Evolutionary conservation across 2,113 vertebrate species (phyloP).

Genomic region (Sceloporus undulatus): DNA sequence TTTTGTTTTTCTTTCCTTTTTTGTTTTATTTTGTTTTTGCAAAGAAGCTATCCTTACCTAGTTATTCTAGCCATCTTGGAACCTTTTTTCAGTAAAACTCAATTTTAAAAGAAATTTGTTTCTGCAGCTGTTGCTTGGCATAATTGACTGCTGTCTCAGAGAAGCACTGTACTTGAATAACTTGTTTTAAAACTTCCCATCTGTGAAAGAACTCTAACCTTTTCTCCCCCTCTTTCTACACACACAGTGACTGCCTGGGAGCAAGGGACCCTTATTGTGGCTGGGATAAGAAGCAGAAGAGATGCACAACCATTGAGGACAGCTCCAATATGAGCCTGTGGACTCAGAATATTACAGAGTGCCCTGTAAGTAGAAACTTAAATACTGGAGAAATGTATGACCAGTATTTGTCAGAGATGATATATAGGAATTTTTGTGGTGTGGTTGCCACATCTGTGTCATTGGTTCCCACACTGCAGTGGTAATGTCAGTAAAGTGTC

Average conservation of each 20-base stretch:
- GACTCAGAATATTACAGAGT: constrained; percentile 96
- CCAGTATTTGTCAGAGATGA: not conserved
- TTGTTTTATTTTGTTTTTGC: constrained; percentile 59
- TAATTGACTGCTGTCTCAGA: constrained; percentile 61
- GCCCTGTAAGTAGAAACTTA: constrained; percentile 86
- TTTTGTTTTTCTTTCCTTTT: constrained; percentile 34
- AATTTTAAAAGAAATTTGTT: constrained; percentile 64
- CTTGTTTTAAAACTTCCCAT: constrained; percentile 18
- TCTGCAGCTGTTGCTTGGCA: constrained; percentile 32
- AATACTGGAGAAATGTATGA: constrained; percentile 10
- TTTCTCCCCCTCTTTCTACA: constrained; percentile 57
- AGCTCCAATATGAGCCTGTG: constrained; percentile 98
- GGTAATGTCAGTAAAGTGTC: not conserved
- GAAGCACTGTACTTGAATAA: constrained; percentile 11
- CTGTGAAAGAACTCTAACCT: constrained; percentile 60
- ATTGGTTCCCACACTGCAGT: not conserved
- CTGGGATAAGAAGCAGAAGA: constrained; percentile 93
- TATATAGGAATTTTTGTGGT: not conserved
- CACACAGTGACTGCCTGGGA: constrained; percentile 89
- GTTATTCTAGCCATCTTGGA: constrained; percentile 40
- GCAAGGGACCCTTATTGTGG: constrained; percentile 97
- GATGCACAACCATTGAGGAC: constrained; percentile 95
- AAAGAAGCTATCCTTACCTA: constrained; percentile 39
- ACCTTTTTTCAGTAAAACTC: constrained; percentile 58
- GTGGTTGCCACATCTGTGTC: not conserved